Evolutionary conservation across 1,140 invertebrate species (phyloP).

Genomic region (Drosophila jambulina): DNA sequence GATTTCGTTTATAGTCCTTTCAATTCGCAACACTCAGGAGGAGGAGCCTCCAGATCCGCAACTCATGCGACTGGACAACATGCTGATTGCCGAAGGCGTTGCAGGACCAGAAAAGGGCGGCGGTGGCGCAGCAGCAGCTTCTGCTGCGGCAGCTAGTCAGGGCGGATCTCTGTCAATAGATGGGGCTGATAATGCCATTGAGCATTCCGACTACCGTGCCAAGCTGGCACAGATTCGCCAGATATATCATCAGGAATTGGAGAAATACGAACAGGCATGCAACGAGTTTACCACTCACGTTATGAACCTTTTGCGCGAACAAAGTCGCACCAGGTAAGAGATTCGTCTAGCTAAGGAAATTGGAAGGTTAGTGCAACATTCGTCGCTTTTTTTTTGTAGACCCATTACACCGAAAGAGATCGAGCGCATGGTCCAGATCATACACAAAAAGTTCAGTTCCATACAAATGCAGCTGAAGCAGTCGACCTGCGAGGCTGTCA

Average conservation of each 20-base stretch:
- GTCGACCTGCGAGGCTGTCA: slow-evolving; percentile 99
- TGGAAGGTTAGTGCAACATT: not conserved
- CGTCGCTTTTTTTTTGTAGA: slow-evolving; percentile 85
- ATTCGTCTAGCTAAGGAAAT: not conserved
- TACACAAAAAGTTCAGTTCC: slow-evolving; percentile 99
- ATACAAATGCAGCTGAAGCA: slow-evolving; percentile 99
- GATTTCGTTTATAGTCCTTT: slow-evolving; percentile 90
- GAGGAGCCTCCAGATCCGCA: slow-evolving; percentile 99
- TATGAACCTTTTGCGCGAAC: slow-evolving; percentile 98
- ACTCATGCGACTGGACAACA: slow-evolving; percentile 99
- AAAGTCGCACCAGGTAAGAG: slow-evolving; percentile 94
- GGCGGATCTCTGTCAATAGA: slow-evolving; percentile 86
- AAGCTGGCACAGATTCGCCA: slow-evolving; percentile 99
- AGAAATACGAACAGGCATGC: slow-evolving; percentile 99
- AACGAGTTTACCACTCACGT: slow-evolving; percentile 99
- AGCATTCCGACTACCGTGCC: slow-evolving; percentile 99
- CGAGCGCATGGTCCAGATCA: slow-evolving; percentile 99
- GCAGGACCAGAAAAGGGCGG: slow-evolving; percentile 99
- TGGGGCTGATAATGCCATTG: slow-evolving; percentile 96
- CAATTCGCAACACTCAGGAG: slow-evolving; percentile 98
- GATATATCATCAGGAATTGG: slow-evolving; percentile 99
- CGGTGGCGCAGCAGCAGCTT: slow-evolving; percentile 95
- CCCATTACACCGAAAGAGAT: slow-evolving; percentile 98
- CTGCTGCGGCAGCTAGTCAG: slow-evolving; percentile 94
- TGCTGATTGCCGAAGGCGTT: slow-evolving; percentile 99